Percentiles rank a stretch among this genome's conserved stretches.
Conservation (phyloP, 2,888 invertebrate genomes). For the Teleogryllus oceanicus region DNA sequence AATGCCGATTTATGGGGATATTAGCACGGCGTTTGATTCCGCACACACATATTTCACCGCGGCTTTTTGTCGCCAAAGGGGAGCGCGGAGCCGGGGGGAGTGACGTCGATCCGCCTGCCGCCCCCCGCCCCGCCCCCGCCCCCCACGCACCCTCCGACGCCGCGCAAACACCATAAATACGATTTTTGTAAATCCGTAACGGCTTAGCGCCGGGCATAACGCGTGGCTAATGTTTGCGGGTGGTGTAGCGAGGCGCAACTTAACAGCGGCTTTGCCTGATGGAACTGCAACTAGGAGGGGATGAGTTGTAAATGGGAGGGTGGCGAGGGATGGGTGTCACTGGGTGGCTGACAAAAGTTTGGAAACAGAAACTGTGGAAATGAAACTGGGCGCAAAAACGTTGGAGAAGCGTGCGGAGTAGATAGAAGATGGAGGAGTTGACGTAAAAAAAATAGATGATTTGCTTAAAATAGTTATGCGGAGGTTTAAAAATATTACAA, state of each 20-base stretch:
- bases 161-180: constrained; percentile 18
- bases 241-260: not conserved
- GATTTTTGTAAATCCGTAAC: constrained; percentile 6
- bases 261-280: not conserved
- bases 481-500: too few relatives aligned
- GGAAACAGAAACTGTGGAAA: too few relatives aligned
- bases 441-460: too few relatives aligned
- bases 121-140: not conserved
- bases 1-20: constrained; percentile 18
- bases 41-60: constrained; percentile 2
- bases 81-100: not conserved
- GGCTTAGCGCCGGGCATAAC: not conserved
- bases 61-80: not conserved
- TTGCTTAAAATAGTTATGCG: too few relatives aligned
- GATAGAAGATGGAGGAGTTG: too few relatives aligned
- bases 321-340: not conserved
- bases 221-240: not conserved
- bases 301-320: not conserved
- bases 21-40: constrained; percentile 4
- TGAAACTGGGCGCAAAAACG: too few relatives aligned
- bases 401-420: too few relatives aligned
- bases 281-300: not conserved
- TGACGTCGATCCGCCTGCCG: not conserved
- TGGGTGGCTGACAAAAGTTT: not conserved
- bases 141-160: not conserved